Evolutionary conservation across 2,797 vertebrate species (phyloP).

Genomic region (Gorsachius magnificus): DNA sequence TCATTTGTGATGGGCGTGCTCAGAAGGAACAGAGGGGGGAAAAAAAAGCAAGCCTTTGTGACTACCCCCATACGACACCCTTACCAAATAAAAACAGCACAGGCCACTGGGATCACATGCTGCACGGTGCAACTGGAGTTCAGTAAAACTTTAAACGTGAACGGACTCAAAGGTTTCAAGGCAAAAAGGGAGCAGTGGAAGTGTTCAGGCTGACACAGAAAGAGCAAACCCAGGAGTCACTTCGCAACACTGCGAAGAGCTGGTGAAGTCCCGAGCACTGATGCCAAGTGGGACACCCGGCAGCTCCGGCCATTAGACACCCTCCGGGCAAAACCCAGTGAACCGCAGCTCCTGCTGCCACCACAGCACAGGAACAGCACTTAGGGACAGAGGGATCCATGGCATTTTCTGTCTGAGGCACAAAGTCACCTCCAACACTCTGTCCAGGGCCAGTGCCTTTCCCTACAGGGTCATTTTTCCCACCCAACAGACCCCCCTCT

Average conservation of each 20-base stretch:
- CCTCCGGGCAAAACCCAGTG: background rate
- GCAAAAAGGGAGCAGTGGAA: background rate
- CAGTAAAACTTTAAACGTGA: background rate
- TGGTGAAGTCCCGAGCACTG: rapidly evolving
- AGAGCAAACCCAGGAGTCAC: background rate
- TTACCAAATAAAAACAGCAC: background rate
- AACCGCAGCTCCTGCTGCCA: background rate
- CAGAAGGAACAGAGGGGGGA: background rate
- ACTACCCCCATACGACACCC: background rate
- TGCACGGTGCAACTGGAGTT: background rate
- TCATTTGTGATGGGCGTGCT: background rate
- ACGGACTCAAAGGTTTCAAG: background rate
- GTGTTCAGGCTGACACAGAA: background rate
- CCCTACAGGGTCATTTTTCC: background rate
- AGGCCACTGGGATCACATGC: rapidly evolving
- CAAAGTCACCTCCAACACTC: background rate
- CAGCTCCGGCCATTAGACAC: rapidly evolving
- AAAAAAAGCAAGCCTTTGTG: background rate
- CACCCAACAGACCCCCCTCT: background rate
- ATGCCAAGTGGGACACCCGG: rapidly evolving
- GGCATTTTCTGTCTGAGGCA: background rate
- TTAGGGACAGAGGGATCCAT: background rate
- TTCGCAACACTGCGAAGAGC: rapidly evolving
- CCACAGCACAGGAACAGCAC: background rate
- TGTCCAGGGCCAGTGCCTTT: background rate